Conservation (phyloP, 2,113 vertebrate genomes). For the Urocolius indicus region DNA sequence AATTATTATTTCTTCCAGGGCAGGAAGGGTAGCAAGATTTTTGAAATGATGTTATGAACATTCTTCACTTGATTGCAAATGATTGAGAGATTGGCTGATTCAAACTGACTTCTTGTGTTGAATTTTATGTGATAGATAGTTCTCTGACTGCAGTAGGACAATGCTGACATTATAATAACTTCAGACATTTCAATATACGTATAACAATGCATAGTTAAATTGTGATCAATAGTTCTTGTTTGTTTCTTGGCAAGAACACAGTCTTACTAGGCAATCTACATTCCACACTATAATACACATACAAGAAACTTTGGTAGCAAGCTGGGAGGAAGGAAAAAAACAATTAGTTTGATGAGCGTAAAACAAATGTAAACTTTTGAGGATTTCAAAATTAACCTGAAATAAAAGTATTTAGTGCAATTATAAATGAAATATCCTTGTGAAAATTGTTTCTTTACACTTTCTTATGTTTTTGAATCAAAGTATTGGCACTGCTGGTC, state of each 20-base stretch:
- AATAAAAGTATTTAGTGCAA: not conserved
- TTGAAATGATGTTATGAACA: slow-evolving; percentile 18
- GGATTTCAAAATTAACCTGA: not conserved
- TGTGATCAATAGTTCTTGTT: slow-evolving; percentile 25
- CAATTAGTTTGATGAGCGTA: not conserved
- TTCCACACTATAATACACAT: not conserved
- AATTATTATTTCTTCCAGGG: slow-evolving; percentile 44
- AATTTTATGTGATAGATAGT: slow-evolving; percentile 41
- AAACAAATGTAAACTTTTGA: not conserved
- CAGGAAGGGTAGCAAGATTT: slow-evolving; percentile 3
- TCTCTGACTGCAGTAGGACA: slow-evolving; percentile 28
- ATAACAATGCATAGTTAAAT: not conserved
- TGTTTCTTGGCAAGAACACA: slow-evolving; percentile 4
- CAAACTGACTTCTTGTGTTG: slow-evolving; percentile 10
- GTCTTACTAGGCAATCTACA: not conserved
- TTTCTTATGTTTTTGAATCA: not conserved
- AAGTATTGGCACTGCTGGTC: not conserved
- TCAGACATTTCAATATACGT: slow-evolving; percentile 1
- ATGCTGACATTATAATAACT: slow-evolving; percentile 23
- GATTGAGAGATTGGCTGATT: slow-evolving; percentile 57
- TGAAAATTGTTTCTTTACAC: not conserved
- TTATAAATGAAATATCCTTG: not conserved
- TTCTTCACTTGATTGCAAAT: slow-evolving; percentile 53
- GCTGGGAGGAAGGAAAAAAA: not conserved
- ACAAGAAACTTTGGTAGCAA: not conserved